phyloP scores from a whole-genome alignment of 35 echinoderm and acorn worm genomes.

The Lytechinus pictus region DNA sequence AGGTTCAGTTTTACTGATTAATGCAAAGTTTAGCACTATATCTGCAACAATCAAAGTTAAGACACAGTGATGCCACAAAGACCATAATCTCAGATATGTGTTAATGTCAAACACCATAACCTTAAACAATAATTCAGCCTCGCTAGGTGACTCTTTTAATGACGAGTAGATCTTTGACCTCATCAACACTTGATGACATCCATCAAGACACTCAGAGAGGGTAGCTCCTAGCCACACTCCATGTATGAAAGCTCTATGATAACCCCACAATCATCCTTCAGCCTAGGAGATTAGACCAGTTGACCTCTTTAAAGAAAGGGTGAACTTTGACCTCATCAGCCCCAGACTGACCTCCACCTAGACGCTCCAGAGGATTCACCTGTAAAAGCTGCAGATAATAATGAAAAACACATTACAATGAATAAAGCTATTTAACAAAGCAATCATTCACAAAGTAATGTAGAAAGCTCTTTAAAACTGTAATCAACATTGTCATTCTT shows the following conservation, averaged over 20 bases:
- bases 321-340: conserved; percentile 88
- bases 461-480: no score
- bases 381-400: conserved; percentile 71
- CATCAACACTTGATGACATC: neutral
- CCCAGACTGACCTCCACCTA: conserved; percentile 76
- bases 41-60: no score
- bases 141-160: neutral
- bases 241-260: neutral
- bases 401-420: neutral
- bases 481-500: no score
- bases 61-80: no score
- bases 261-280: conserved; percentile 41
- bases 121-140: neutral
- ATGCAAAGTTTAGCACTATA: no score
- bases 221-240: no score
- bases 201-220: neutral
- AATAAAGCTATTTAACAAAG: neutral
- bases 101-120: neutral
- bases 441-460: no score
- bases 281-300: conserved; percentile 81
- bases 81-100: neutral
- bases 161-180: neutral
- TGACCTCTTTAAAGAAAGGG: conserved; percentile 88
- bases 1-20: no score
- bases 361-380: conserved; percentile 77